Base-by-base conservation (phyloP, 1,140 invertebrate species). In the Zaprionus ghesquierei region DNA sequence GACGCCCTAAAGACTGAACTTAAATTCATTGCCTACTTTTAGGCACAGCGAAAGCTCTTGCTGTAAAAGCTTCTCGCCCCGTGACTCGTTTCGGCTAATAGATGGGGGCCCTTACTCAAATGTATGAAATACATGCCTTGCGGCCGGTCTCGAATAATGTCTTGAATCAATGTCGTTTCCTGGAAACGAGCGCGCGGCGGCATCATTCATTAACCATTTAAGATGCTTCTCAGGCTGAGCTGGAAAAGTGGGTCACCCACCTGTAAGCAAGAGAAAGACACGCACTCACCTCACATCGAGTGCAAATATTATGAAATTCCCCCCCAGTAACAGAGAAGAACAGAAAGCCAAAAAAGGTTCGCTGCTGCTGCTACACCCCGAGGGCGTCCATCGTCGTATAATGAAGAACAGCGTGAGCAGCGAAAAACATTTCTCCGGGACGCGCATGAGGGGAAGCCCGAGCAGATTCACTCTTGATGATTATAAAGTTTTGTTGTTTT, bases 391-490 rank as follows among this genome's bases (percentile, higher is more conserved):
- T 20, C 29, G 20, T 51, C 18, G 50, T 22, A 68, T 53, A 55
- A 41, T 60, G 63, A 25, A 63, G 50, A 63, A 63, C 20, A n/a
- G 58, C 51, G 63, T 49, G 50, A 46, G 46, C 35, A 59, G 15
- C 38, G 44, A 50, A 20, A 55, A 41, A 53, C 74, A 85, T 85
- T 85, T 85, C 81, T 71, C 81, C 81, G 74, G 61, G 9, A 49
- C 33, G 44, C 35, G 41, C 41, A n/a, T n/a, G 31, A 63, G 60
- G 44, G 41, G 20, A 38, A 12, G 60, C 53, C 53, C 53, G 62
- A 72, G 78, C 81, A 86, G 81, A 86, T 86, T 86, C 81, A 86
- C 81, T 86, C 81, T 86, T 86, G 81, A 86, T 86, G 81, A 84
- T 84, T 84, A 85, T 80, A 80, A 85, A 82, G 64, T 68, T 80